Percentiles rank a stretch among this genome's conserved stretches.
These are phyloP conservation scores for Micromussa lordhowensis DNA, from an alignment of 92 coral and sea anemone species.

Conservation along the genomic window DNA sequence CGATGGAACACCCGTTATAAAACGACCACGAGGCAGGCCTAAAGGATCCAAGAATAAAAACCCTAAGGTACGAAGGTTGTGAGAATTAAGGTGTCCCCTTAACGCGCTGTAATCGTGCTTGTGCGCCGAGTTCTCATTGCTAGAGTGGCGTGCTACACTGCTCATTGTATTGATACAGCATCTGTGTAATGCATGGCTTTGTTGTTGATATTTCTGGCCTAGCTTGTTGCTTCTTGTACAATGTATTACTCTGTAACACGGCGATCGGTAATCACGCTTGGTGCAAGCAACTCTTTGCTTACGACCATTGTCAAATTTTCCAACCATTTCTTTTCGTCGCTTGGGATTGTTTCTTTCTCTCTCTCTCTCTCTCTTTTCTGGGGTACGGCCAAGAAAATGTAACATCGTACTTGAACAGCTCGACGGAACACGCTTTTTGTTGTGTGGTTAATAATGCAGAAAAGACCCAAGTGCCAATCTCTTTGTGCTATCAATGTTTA, in stretches of 20 bases:
- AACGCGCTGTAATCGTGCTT: too few relatives aligned
- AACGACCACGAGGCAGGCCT: constrained; percentile 92
- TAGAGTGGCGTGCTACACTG: constrained; percentile 10
- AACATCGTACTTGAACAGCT: constrained; percentile 19
- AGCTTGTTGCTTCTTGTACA: constrained; percentile 14
- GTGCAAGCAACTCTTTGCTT: neutral
- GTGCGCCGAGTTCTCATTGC: neutral
- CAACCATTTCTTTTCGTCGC: neutral
- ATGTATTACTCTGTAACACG: neutral
- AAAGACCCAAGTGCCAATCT: constrained; percentile 49
- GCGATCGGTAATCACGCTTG: too few relatives aligned
- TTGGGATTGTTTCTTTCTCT: neutral
- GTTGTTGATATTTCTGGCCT: constrained; percentile 26
- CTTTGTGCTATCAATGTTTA: constrained; percentile 62
- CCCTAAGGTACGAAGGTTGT: constrained; percentile 75
- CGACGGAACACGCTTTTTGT: constrained; percentile 70
- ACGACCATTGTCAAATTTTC: neutral
- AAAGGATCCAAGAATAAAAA: constrained; percentile 96
- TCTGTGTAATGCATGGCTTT: constrained; percentile 38
- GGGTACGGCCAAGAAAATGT: constrained; percentile 5
- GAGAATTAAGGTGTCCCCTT: neutral
- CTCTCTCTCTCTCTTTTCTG: neutral
- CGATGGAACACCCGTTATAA: constrained; percentile 81
- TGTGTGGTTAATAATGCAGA: constrained; percentile 62
- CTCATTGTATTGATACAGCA: constrained; percentile 46